Percentiles rank a stretch among this genome's conserved stretches.
Evolutionary conservation across 2,797 vertebrate genomes (phyloP).

Genomic region (Enteromius unitaeniatus): DNA sequence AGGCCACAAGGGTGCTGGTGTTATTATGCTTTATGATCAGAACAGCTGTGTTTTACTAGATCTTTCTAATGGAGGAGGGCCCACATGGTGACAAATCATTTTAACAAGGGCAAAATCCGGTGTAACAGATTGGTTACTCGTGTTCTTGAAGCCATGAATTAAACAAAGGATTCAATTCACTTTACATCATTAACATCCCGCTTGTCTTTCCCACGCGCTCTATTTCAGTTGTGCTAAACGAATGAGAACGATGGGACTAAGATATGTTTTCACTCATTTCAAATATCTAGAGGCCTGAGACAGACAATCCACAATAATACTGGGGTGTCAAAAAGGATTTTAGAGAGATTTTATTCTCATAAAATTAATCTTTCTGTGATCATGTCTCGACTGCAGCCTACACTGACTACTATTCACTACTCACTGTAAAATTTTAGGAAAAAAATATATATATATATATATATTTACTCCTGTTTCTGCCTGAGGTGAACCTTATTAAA

Average conservation of each 20-base stretch:
- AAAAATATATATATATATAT: background rate
- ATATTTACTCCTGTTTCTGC: background rate
- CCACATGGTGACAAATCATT: constrained; percentile 47
- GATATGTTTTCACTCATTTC: constrained; percentile 21
- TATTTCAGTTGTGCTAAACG: constrained; percentile 20
- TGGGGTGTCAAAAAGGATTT: background rate
- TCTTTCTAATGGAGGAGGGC: constrained; percentile 37
- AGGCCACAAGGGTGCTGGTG: constrained; percentile 34
- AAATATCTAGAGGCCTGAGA: constrained; percentile 2
- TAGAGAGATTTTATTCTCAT: constrained; percentile 8
- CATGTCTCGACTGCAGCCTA: background rate
- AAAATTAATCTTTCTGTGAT: constrained; percentile 4
- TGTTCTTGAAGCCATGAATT: constrained; percentile 38
- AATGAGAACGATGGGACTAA: constrained; percentile 18
- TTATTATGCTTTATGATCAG: constrained; percentile 49
- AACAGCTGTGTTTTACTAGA: constrained; percentile 51
- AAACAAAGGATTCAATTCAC: constrained; percentile 44
- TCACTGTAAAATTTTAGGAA: background rate
- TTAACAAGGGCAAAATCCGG: constrained; percentile 39
- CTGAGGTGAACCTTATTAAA: background rate
- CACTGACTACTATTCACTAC: no score
- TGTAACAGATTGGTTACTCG: constrained; percentile 35
- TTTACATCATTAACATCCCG: constrained; percentile 33
- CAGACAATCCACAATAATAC: constrained; percentile 9
- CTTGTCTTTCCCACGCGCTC: constrained; percentile 8